These are phyloP conservation scores for Oopsacas minuta DNA, from an alignment of 37 sponge, comb jelly and placozoan species.

Conservation along the genomic window DNA sequence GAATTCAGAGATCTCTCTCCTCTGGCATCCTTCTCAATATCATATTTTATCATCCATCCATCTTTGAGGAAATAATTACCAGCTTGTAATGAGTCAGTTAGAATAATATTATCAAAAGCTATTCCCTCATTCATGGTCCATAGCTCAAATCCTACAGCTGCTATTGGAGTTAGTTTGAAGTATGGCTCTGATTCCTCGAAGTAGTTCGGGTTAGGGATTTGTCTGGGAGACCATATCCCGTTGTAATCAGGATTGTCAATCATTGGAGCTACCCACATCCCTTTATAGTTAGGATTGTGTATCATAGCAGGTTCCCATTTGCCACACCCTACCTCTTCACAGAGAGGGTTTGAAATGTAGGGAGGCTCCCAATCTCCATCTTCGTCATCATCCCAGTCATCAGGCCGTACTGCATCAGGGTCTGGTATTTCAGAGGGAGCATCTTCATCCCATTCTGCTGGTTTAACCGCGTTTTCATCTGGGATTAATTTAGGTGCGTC, in stretches of 20 bases:
- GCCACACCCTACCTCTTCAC: conserved; percentile 92
- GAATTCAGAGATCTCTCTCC: conserved; percentile 17
- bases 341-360: conserved; percentile 75
- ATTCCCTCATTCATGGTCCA: conserved; percentile 85
- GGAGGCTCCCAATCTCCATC: conserved; percentile 99
- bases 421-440: conserved; percentile 79
- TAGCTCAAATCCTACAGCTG: conserved; percentile 81
- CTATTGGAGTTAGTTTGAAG: conserved; percentile 48
- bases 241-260: conserved; percentile 89
- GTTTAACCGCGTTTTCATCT: conserved; percentile 80
- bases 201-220: conserved; percentile 76
- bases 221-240: conserved; percentile 78
- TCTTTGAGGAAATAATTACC: conserved; percentile 68
- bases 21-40: conserved; percentile 30
- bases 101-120: conserved; percentile 77
- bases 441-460: conserved; percentile 88
- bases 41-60: conserved; percentile 58
- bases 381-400: conserved; percentile 97
- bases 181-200: conserved; percentile 77
- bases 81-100: conserved; percentile 53
- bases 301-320: conserved; percentile 76
- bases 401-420: conserved; percentile 78
- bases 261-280: conserved; percentile 87
- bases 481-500: conserved; percentile 86
- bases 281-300: conserved; percentile 86